Conservation (phyloP, 2,888 invertebrate genomes). For the Maniola hyperantus region DNA sequence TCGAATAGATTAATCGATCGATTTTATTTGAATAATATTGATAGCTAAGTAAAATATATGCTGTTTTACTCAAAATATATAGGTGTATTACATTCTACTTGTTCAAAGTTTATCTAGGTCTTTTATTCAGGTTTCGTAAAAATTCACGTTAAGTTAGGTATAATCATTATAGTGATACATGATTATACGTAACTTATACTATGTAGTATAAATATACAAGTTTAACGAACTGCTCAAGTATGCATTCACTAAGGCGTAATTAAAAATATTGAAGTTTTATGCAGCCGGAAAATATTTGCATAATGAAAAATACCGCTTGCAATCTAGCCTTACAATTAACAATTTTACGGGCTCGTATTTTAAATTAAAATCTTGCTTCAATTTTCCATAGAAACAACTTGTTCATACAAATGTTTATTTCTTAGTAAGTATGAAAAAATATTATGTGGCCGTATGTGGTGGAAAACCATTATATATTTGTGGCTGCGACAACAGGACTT, state of each 20-base stretch:
- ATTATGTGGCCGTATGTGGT: too few relatives aligned
- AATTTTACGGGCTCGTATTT: slow-evolving; percentile 23
- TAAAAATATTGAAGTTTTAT: slow-evolving; percentile 28
- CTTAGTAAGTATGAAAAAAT: background rate
- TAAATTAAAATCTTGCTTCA: slow-evolving; percentile 16
- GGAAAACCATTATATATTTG: too few relatives aligned
- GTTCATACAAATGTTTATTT: slow-evolving; percentile 9
- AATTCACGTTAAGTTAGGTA: background rate
- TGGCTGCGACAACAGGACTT: too few relatives aligned
- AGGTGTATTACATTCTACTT: background rate
- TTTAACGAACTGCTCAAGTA: slow-evolving; percentile 17
- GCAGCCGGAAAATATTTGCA: slow-evolving; percentile 28
- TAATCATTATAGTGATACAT: too few relatives aligned
- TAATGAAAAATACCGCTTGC: slow-evolving; percentile 25
- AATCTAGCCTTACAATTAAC: slow-evolving; percentile 26
- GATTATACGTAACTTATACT: too few relatives aligned
- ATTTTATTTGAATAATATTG: too few relatives aligned
- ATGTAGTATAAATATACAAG: background rate
- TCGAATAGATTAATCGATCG: too few relatives aligned
- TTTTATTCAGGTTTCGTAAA: background rate
- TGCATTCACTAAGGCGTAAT: slow-evolving; percentile 26
- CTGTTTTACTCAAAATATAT: too few relatives aligned
- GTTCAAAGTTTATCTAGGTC: background rate
- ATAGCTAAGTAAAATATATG: too few relatives aligned
- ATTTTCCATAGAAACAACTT: slow-evolving; percentile 13